phyloP scores from a whole-genome alignment of 2,113 vertebrate genomes.

The Electrona antarctica region DNA sequence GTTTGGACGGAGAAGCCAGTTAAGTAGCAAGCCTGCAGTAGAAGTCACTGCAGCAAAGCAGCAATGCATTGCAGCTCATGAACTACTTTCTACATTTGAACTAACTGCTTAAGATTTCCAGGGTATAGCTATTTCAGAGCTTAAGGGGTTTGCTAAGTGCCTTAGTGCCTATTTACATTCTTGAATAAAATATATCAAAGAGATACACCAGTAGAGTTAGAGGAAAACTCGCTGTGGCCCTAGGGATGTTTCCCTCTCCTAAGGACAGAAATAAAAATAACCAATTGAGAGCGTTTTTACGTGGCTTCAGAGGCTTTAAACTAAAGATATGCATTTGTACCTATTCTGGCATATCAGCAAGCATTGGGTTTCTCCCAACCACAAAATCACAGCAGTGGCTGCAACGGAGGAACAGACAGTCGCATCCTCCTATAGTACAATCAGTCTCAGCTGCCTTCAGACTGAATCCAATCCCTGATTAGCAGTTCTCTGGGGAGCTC shows the following conservation, averaged over 20 bases:
- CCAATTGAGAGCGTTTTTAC: slow-evolving; percentile 33
- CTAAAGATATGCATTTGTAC: slow-evolving; percentile 47
- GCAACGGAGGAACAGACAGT: not conserved
- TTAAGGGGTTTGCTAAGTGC: too few species aligned
- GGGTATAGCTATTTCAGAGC: too few species aligned
- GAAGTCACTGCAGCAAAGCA: too few species aligned
- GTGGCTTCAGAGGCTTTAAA: slow-evolving; percentile 52
- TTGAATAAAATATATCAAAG: too few species aligned
- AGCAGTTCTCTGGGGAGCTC: not conserved
- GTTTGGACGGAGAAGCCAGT: too few species aligned
- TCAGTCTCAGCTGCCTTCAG: not conserved
- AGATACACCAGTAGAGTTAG: not conserved
- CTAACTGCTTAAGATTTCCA: too few species aligned
- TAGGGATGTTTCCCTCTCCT: not conserved
- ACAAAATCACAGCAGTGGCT: slow-evolving; percentile 11
- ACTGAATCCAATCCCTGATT: slow-evolving; percentile 4
- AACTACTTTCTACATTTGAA: too few species aligned
- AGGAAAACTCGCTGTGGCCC: not conserved
- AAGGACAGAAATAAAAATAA: slow-evolving; percentile 35
- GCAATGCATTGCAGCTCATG: too few species aligned
- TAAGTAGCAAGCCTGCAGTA: too few species aligned
- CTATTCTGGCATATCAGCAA: slow-evolving; percentile 10
- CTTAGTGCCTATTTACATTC: too few species aligned
- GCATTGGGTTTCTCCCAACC: not conserved
- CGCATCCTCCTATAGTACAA: slow-evolving; percentile 7